Conservation (phyloP, 2,113 vertebrate species). For the Epinephelus fuscoguttatus region DNA sequence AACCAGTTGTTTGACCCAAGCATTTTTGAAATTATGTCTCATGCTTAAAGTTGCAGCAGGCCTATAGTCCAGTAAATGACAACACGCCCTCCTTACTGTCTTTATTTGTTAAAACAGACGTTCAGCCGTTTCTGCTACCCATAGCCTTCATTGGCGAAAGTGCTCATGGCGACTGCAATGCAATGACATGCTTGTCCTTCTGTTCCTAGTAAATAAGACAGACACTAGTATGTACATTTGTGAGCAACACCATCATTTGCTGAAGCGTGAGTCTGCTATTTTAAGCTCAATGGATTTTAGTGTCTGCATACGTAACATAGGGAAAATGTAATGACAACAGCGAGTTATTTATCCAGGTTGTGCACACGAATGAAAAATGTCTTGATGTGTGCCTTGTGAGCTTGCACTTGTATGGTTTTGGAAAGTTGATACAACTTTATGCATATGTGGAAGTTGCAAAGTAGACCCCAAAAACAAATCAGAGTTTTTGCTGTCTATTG, state of each 20-base stretch:
- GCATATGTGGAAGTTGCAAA: background rate
- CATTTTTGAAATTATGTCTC: background rate
- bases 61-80: background rate
- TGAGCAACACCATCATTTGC: background rate
- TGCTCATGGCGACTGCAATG: background rate
- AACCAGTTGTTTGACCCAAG: background rate
- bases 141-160: background rate
- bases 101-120: background rate
- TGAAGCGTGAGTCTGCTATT: background rate
- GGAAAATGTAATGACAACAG: background rate
- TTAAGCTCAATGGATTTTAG: conserved; percentile 1
- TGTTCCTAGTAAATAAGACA: background rate
- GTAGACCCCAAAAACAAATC: background rate
- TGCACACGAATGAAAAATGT: background rate
- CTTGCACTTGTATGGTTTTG: background rate
- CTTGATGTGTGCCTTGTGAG: background rate
- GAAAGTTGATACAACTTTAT: background rate
- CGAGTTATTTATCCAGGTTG: background rate
- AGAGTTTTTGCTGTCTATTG: background rate
- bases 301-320: background rate
- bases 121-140: background rate
- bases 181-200: background rate
- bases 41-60: background rate
- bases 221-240: background rate
- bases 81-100: background rate